Conservation (phyloP, 2,797 vertebrate genomes). For the Anguilla pacifica region DNA sequence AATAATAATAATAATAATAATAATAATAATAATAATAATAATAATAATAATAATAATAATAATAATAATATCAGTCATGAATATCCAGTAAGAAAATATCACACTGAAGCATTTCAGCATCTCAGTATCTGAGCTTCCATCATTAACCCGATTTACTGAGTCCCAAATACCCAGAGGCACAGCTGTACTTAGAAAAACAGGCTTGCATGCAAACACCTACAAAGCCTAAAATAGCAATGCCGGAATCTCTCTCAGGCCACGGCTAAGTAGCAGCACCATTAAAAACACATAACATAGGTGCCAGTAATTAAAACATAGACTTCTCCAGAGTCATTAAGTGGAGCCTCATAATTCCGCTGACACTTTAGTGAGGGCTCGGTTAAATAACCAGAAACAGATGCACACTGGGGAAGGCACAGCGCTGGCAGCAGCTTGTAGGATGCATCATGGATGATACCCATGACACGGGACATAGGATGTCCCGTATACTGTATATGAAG, state of each 20-base stretch:
- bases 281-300: no score
- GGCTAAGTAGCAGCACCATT: neutral
- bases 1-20: neutral
- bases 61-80: neutral
- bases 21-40: neutral
- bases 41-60: neutral
- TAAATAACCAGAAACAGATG: neutral
- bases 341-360: neutral
- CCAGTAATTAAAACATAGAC: neutral
- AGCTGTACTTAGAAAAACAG: neutral
- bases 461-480: neutral
- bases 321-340: neutral
- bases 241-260: neutral
- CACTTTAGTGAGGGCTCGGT: neutral
- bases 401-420: no score
- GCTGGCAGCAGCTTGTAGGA: neutral
- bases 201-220: neutral
- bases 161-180: neutral
- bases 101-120: neutral
- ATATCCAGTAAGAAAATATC: neutral
- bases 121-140: neutral
- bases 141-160: neutral
- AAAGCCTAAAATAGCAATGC: neutral
- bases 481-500: neutral
- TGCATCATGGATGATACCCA: neutral